Conservation (phyloP, 2,797 vertebrate genomes). For the Jordanella pulchra region DNA sequence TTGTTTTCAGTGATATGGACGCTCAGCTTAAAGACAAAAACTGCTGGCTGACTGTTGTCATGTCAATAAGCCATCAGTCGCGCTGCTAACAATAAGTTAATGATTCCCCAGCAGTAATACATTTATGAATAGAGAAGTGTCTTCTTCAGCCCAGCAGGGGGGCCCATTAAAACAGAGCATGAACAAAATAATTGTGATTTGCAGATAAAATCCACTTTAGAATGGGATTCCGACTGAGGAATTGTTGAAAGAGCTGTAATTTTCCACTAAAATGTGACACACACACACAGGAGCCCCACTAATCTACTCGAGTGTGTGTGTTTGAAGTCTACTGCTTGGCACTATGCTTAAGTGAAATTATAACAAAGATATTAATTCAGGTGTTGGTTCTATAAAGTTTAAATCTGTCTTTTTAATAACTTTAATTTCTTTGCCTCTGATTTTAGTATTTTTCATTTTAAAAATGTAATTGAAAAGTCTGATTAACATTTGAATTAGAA, state of each 20-base stretch:
- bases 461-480: too few relatives aligned
- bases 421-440: background rate
- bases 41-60: slow-evolving; percentile 73
- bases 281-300: slow-evolving; percentile 68
- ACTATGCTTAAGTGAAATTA: slow-evolving; percentile 29
- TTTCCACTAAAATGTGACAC: slow-evolving; percentile 84
- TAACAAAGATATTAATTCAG: slow-evolving; percentile 22
- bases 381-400: slow-evolving; percentile 4
- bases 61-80: slow-evolving; percentile 77
- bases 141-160: slow-evolving; percentile 80
- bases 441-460: background rate
- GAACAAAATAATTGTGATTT: slow-evolving; percentile 87
- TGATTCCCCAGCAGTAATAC: slow-evolving; percentile 82
- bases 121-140: slow-evolving; percentile 84
- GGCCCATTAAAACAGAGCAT: slow-evolving; percentile 82
- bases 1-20: slow-evolving; percentile 77
- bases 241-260: slow-evolving; percentile 84
- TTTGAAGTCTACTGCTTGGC: slow-evolving; percentile 36
- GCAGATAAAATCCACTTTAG: slow-evolving; percentile 81
- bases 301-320: slow-evolving; percentile 54
- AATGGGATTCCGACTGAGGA: slow-evolving; percentile 80
- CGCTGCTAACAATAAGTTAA: slow-evolving; percentile 82
- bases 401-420: background rate
- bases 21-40: slow-evolving; percentile 65
- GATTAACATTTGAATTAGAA: background rate